A percentile compares a stretch with the other conserved stretches of the same genome.
These are phyloP conservation scores for Archips crataeganus DNA, from an alignment of 2,888 invertebrate genomes.

Conservation along the genomic window DNA sequence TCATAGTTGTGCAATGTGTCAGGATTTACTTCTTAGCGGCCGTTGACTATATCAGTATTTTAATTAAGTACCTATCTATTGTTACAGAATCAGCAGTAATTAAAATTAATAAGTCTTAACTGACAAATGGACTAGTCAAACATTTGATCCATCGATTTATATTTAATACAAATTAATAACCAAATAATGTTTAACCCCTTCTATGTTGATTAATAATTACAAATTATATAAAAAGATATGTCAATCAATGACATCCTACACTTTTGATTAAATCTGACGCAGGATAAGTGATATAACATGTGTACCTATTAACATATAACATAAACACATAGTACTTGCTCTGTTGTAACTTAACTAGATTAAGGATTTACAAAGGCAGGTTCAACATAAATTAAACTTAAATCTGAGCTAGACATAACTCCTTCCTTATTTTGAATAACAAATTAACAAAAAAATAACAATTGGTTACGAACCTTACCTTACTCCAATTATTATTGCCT, in stretches of 20 bases:
- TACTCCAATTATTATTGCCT: conserved; percentile 22
- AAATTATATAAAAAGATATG: not conserved
- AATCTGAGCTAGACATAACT: not conserved
- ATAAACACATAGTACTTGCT: not conserved
- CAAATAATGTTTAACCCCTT: not conserved
- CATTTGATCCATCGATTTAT: not conserved
- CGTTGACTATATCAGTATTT: not conserved
- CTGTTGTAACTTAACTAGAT: not conserved
- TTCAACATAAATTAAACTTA: not conserved
- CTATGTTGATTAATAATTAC: not conserved
- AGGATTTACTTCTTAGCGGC: too few relatives aligned
- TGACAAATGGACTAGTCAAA: not conserved
- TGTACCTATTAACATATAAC: not conserved
- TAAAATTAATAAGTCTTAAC: not conserved
- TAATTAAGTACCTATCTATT: conserved; percentile 5
- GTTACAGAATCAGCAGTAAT: not conserved
- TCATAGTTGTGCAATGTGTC: too few relatives aligned
- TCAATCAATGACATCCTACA: not conserved
- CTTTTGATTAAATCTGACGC: not conserved
- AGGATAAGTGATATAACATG: not conserved
- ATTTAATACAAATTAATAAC: not conserved
- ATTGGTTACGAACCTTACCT: conserved; percentile 11
- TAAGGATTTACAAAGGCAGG: not conserved
- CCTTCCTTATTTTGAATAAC: not conserved
- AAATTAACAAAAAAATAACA: conserved; percentile 14